These are phyloP conservation scores for Lacerta bilineata DNA, from an alignment of 2,797 vertebrate genomes.

Conservation along the genomic window DNA sequence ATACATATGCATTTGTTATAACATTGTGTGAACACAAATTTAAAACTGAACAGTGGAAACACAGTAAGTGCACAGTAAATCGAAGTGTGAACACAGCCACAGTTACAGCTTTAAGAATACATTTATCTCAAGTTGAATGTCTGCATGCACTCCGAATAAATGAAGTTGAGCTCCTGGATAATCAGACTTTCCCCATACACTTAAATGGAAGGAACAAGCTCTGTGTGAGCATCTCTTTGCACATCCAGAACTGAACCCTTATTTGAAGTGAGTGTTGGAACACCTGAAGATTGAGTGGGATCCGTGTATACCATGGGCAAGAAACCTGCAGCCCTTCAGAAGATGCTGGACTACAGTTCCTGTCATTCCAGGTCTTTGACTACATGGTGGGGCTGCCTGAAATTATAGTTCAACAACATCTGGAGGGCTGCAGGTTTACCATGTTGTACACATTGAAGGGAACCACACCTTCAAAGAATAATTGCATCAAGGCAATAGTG, in stretches of 20 bases:
- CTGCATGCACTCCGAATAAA: neutral
- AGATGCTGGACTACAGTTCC: no score
- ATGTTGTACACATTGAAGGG: neutral
- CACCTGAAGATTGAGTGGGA: neutral
- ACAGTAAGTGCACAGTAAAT: no score
- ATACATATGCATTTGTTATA: no score
- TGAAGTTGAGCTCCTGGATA: neutral
- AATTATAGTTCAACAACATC: no score
- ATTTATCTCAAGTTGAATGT: neutral
- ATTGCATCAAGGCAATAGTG: neutral
- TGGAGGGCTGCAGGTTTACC: no score
- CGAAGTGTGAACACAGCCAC: no score
- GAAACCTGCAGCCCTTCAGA: no score
- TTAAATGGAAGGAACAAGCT: neutral
- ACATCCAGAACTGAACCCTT: neutral
- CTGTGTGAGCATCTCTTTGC: no score
- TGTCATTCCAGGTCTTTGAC: no score
- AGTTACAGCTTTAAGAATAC: neutral
- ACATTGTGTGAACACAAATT: no score
- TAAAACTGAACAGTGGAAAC: no score
- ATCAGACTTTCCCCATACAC: neutral
- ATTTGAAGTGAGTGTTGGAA: neutral
- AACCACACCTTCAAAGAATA: neutral
- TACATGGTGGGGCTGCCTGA: no score
- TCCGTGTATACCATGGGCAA: neutral